Conservation (phyloP, 2,888 invertebrate genomes). For the Panzeria rudis region DNA sequence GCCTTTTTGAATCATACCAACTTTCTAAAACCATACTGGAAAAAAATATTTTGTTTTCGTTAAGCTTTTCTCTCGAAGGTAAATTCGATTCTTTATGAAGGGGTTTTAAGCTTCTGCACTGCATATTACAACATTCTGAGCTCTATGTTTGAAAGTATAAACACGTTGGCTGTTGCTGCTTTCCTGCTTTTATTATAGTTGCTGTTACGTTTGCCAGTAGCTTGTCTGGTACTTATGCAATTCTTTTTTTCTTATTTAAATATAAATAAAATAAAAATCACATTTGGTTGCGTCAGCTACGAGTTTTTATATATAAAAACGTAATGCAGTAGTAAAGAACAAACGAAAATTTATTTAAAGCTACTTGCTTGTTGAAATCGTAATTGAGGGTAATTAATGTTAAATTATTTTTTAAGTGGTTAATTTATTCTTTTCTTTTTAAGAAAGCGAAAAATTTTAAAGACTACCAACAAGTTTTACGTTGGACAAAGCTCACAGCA, state of each 20-base stretch:
- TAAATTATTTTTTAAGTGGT: slow-evolving; percentile 50
- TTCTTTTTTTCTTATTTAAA: not conserved
- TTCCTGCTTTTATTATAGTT: not conserved
- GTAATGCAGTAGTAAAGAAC: slow-evolving; percentile 8
- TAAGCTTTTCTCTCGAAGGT: too few relatives aligned
- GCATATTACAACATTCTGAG: not conserved
- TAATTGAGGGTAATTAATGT: slow-evolving; percentile 59
- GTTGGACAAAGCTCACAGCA: not conserved
- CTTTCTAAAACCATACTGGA: too few relatives aligned
- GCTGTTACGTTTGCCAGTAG: not conserved
- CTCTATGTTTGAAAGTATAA: not conserved
- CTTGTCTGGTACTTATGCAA: not conserved
- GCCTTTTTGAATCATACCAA: too few relatives aligned
- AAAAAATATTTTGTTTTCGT: too few relatives aligned
- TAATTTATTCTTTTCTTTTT: slow-evolving; percentile 42
- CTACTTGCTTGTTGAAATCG: slow-evolving; percentile 36
- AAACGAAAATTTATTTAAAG: slow-evolving; percentile 23
- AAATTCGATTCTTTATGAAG: not conserved
- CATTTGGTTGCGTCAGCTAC: slow-evolving; percentile 14
- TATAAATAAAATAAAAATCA: slow-evolving; percentile 16
- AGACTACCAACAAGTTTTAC: not conserved
- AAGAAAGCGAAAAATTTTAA: not conserved
- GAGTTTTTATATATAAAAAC: not conserved
- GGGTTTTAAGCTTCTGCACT: not conserved
- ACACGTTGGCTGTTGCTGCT: slow-evolving; percentile 11